A percentile compares a stretch with the other conserved stretches of the same genome.
Evolutionary conservation across 2,797 vertebrate species (phyloP).

Genomic region (Masticophis lateralis): DNA sequence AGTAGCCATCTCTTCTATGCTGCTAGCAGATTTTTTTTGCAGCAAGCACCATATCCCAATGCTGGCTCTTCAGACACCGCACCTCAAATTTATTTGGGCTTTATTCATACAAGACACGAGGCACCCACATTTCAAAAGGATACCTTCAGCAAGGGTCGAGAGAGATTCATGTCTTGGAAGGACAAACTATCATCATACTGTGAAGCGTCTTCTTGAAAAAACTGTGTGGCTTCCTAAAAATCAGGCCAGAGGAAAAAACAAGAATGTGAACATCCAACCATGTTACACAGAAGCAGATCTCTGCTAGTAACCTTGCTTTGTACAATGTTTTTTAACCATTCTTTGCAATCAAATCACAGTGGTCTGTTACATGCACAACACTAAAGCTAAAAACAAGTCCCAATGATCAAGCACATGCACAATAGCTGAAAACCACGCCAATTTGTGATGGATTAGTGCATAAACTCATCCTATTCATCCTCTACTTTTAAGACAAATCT

Average conservation of each 20-base stretch:
- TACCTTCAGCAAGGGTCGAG: slow-evolving; percentile 94
- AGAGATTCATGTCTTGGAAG: slow-evolving; percentile 96
- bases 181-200: slow-evolving; percentile 85
- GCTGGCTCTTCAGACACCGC: neutral
- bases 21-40: neutral
- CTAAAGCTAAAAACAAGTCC: neutral
- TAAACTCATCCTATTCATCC: neutral
- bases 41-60: neutral
- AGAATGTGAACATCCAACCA: neutral
- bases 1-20: neutral
- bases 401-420: neutral
- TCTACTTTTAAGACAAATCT: neutral
- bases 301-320: neutral
- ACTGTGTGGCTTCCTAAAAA: slow-evolving; percentile 70
- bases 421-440: neutral
- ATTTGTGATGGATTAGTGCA: neutral
- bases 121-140: neutral
- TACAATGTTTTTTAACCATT: neutral
- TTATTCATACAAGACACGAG: too few relatives aligned
- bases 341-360: neutral
- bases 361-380: neutral
- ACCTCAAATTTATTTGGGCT: neutral
- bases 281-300: too few relatives aligned
- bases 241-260: neutral
- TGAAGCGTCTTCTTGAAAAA: slow-evolving; percentile 89